Conservation (phyloP, 2,113 vertebrate genomes). For the Ophthalmolycus amberensis region DNA sequence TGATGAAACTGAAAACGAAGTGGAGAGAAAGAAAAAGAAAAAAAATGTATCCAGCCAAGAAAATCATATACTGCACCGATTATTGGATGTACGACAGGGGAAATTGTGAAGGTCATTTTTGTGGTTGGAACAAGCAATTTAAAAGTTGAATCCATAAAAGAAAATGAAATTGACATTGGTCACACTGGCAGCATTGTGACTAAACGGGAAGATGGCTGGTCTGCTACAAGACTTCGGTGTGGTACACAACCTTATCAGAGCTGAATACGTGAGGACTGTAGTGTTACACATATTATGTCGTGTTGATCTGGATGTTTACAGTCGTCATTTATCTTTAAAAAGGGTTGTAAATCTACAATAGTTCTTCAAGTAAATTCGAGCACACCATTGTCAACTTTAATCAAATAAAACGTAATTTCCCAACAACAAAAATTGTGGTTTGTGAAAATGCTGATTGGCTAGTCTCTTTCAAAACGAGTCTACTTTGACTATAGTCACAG, state of each 20-base stretch:
- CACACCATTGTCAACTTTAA: not conserved
- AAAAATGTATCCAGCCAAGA: not conserved
- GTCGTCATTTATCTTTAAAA: not conserved
- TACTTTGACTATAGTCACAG: not conserved
- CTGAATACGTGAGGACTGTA: too few species aligned
- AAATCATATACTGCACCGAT: not conserved
- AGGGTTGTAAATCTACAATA: not conserved
- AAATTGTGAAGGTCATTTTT: too few species aligned
- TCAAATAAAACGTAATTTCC: not conserved
- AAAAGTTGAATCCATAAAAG: too few species aligned
- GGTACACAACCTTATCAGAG: too few species aligned
- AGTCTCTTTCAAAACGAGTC: not conserved
- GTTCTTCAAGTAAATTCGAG: not conserved
- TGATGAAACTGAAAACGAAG: not conserved
- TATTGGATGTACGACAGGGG: too few species aligned
- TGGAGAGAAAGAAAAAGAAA: not conserved
- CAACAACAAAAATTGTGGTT: not conserved
- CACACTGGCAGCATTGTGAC: too few species aligned
- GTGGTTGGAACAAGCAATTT: too few species aligned
- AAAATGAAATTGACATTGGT: too few species aligned
- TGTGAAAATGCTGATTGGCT: not conserved
- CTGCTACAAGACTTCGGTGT: too few species aligned
- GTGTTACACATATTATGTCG: too few species aligned
- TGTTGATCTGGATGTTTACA: too few species aligned
- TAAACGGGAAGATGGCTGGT: too few species aligned